Evolutionary conservation across 37 sponge, comb jelly and placozoan genomes (phyloP).

Genomic region (Eunapius fragilis): DNA sequence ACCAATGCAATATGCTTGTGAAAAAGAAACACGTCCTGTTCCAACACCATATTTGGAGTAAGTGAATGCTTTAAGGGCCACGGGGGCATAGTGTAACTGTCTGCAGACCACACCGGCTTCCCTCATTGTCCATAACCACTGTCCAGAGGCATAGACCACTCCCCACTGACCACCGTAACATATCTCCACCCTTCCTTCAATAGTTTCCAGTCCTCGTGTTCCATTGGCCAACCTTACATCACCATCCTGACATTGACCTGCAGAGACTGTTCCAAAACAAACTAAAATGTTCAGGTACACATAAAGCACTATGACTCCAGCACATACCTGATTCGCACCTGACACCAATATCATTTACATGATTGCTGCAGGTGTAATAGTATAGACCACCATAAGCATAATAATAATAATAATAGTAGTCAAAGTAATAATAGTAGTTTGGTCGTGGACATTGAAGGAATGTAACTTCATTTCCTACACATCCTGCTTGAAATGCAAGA

Average conservation of each 20-base stretch:
- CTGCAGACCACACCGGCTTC: neutral
- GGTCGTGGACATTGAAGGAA: neutral
- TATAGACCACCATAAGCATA: too few species aligned
- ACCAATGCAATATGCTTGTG: too few species aligned
- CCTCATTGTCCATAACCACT: neutral
- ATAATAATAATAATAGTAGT: too few species aligned
- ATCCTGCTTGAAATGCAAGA: neutral
- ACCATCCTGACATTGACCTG: neutral
- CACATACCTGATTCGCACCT: neutral
- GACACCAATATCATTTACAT: neutral
- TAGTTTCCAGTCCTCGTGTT: neutral
- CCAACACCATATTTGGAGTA: neutral
- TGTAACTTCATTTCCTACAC: neutral
- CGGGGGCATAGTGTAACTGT: neutral
- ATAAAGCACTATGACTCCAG: too few species aligned
- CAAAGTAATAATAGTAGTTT: neutral
- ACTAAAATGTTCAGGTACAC: too few species aligned
- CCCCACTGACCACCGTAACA: slow-evolving; percentile 44
- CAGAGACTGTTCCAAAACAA: too few species aligned
- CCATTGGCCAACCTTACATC: slow-evolving; percentile 13
- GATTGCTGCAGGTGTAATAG: too few species aligned
- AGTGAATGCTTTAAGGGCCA: neutral
- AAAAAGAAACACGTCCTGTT: too few species aligned
- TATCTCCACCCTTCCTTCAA: slow-evolving; percentile 25
- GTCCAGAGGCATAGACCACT: slow-evolving; percentile 15